Evolutionary conservation across 2,113 vertebrate genomes (phyloP).

Genomic region (Ellobius talpinus): DNA sequence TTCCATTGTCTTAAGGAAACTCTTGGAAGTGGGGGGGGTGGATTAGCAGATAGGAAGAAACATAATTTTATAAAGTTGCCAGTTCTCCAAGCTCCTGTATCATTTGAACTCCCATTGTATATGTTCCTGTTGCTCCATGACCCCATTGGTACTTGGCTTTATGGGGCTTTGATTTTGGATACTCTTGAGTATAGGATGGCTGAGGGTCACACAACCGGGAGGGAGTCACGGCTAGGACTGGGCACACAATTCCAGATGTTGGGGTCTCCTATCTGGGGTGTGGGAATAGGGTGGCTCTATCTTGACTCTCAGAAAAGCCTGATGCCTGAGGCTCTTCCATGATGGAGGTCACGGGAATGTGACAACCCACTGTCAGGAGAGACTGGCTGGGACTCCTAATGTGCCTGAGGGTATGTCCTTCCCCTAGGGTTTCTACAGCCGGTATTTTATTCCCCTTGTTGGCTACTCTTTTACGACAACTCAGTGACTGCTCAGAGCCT

Average conservation of each 20-base stretch:
- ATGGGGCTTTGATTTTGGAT: background rate
- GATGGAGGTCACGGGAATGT: too few species aligned
- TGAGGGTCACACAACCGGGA: background rate
- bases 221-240: background rate
- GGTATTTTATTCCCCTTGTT: background rate
- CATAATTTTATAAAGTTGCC: background rate
- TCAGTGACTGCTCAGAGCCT: too few species aligned
- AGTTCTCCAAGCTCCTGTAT: background rate
- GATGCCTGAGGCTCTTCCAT: background rate
- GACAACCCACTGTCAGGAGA: background rate
- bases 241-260: background rate
- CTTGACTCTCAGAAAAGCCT: background rate
- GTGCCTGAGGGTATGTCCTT: rapidly evolving
- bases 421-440: rapidly evolving
- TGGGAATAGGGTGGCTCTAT: background rate
- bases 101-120: too few species aligned
- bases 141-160: background rate
- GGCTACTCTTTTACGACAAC: too few species aligned
- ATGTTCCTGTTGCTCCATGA: background rate
- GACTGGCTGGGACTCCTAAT: background rate
- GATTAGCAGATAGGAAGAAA: too few species aligned
- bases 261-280: background rate
- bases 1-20: background rate
- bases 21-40: background rate
- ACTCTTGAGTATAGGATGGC: background rate